A percentile compares a stretch with the other conserved stretches of the same genome.
These are phyloP conservation scores for Nymphalis polychloros DNA, from an alignment of 2,888 invertebrate genomes.

Conservation along the genomic window DNA sequence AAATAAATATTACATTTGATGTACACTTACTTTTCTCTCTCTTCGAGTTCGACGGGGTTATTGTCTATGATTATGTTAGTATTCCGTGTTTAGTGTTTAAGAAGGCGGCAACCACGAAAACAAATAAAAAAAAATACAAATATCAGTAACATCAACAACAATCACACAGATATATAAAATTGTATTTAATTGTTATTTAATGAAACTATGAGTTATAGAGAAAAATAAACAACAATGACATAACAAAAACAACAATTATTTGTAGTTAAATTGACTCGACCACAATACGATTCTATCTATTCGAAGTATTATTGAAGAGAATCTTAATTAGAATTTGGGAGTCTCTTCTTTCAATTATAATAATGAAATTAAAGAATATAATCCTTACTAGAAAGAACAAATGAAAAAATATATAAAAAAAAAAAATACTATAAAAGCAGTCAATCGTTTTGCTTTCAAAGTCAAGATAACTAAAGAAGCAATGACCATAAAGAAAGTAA, in stretches of 20 bases:
- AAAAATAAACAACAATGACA: not conserved
- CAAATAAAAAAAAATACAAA: slow-evolving; percentile 64
- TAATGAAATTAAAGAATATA: no score
- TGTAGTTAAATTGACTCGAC: not conserved
- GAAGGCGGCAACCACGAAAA: slow-evolving; percentile 77
- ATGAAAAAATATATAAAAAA: not conserved
- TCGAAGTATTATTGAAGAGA: no score
- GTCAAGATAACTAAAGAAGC: not conserved
- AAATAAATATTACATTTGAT: slow-evolving; percentile 34
- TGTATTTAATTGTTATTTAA: not conserved
- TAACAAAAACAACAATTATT: not conserved
- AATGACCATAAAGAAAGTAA: not conserved
- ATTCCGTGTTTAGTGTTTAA: slow-evolving; percentile 72
- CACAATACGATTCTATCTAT: no score
- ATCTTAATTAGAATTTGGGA: no score
- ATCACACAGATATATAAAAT: not conserved
- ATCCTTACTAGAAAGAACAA: not conserved
- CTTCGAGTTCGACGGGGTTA: slow-evolving; percentile 90
- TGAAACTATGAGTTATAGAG: not conserved
- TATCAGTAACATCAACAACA: slow-evolving; percentile 35
- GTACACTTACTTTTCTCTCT: slow-evolving; percentile 91
- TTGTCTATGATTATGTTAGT: slow-evolving; percentile 83
- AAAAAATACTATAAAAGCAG: not conserved
- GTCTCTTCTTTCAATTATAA: no score
- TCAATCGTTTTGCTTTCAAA: not conserved